phyloP scores from a whole-genome alignment of 2,888 invertebrate genomes.

The Bembecia ichneumoniformis region DNA sequence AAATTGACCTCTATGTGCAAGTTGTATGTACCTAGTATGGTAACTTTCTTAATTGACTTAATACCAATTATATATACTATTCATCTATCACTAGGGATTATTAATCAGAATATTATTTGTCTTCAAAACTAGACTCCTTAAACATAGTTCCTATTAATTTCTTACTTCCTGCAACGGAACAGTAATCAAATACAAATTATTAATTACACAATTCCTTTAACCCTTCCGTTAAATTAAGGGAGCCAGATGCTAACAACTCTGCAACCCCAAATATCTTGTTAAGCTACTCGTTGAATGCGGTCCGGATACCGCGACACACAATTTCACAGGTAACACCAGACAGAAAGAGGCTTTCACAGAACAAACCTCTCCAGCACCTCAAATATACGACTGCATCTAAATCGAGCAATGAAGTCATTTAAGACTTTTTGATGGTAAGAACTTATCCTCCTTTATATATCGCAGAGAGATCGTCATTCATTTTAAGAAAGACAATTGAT shows the following conservation, averaged over 20 bases:
- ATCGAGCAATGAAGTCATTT: conserved; percentile 23
- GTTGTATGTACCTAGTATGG: no score
- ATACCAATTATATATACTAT: no score
- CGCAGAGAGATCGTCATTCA: conserved; percentile 40
- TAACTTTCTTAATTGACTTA: no score
- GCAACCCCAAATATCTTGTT: conserved; percentile 69
- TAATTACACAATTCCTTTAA: conserved; percentile 65
- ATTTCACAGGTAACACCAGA: conserved; percentile 24
- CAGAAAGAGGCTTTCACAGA: not conserved
- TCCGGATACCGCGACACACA: conserved; percentile 26
- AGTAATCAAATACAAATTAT: conserved; percentile 56
- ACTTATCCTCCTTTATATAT: conserved; percentile 61
- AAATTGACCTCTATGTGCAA: no score
- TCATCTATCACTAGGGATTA: no score
- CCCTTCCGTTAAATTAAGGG: conserved; percentile 63
- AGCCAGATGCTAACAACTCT: conserved; percentile 66
- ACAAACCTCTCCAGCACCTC: not conserved
- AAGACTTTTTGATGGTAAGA: conserved; percentile 50
- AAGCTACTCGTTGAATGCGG: conserved; percentile 55
- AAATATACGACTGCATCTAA: conserved; percentile 22
- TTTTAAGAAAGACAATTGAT: conserved; percentile 18
- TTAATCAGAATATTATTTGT: no score
- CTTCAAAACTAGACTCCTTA: no score
- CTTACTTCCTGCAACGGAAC: conserved; percentile 21
- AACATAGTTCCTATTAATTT: conserved; percentile 7